Evolutionary conservation across 2,797 vertebrate species (phyloP), one percentile per base, ranked within the genome.

Genomic region (Muraenolepis orangiensis): DNA sequence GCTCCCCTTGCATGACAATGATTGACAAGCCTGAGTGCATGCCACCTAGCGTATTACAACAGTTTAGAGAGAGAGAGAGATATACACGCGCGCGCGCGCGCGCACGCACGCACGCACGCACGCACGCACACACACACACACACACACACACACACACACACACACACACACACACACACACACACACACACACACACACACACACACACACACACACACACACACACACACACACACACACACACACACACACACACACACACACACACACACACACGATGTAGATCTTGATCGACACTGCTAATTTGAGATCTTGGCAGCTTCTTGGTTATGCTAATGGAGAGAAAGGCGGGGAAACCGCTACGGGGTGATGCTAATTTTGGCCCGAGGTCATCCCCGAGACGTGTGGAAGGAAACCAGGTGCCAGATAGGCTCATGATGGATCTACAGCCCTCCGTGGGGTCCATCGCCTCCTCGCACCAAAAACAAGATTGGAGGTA

Each of bases 381-480:
- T 86, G 76, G 87, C 91, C 88, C 74, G 80, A 67, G 81, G 88
- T 85, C 78, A 84, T 87, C 82, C 82, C 84, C 76, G 78, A 84
- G 78, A 84, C 77, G 79, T 82, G 87, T 87, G 85, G 83, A 72
- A n/a, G 74, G 74, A 57, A 76, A 79, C 71, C 76, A 74, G 72
- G 75, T 72, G 75, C 34, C 64, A 66, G 64, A 13, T 14, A 12
- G 61, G 76, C 82, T 80, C 74, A 82, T 78, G 80, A 84, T 71
- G 70, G 61, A 80, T 85, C 80, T 42, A 7, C 40, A 12, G 40
- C 40, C 2, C 40, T 16, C 36, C 2, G 6, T 18, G 7, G 42
- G 18, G 6, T 4, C 51, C 51, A 10, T 6, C 51, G 20, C 23
- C 20, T 20, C 51, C 5, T 0, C 42, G 20, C 42, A 6, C n/a